Evolutionary conservation across 2,888 invertebrate species (phyloP), one percentile per base, ranked within the genome.

Genomic region (Cephus nigrinus): DNA sequence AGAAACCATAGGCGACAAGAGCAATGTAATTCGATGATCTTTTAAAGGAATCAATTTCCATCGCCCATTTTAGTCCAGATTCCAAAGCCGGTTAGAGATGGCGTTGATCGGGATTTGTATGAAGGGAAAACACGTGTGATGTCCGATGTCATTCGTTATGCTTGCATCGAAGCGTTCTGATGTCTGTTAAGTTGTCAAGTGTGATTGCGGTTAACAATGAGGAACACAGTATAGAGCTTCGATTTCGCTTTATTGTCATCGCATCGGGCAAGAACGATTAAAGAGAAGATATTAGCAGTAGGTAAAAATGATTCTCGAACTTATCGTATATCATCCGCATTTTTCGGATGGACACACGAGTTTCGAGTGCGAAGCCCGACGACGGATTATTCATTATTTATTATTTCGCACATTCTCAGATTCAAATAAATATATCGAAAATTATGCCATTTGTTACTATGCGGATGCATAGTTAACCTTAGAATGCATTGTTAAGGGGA

Each of bases 51-150:
- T 55, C 55, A 55, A 23, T 31, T 71, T 30, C 71, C 32, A 71
- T 71, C 71, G 71, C 71, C 71, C 71, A 31, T 23, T 71, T 71
- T 71, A 71, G 71, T 71, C 12, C 31, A 71, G 33, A 71, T 33
- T 71, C 71, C 71, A 71, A 71, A 71, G 71, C 71, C 71, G 31
- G 71, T 71, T 71, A 71, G 71, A 71, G 71, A 33, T 71, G 71
- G 71, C 71, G 71, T 35, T 35, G 74, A 74, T 74, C 34, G 55
- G 55, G 55, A 55, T 55, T 55, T 55, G 2, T 55, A 55, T 55
- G 55, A 23, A 55, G 23, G 55, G 55, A 55, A 55, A 55, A 55
- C 55, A 15, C 55, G 15, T 40, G 55, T 55, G 55, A 55, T 23
- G 15, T 9, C 23, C 55, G 55, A 55, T 55, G 55, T 23, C 55